Evolutionary conservation across 2,888 invertebrate species (phyloP), one percentile per base, ranked within the genome.

Genomic region (Stenotaenia linearis): DNA sequence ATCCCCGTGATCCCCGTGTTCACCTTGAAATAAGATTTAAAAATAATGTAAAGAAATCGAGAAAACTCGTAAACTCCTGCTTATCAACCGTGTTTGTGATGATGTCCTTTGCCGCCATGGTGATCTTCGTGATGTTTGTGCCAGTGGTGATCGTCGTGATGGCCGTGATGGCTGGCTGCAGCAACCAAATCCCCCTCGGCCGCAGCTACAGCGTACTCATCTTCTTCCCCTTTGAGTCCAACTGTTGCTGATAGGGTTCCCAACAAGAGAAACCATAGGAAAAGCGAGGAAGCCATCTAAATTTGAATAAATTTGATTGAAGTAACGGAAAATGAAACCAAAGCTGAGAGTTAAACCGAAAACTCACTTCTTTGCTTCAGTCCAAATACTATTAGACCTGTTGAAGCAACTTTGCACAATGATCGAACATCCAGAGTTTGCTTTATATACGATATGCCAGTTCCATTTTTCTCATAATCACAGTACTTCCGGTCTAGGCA

Each of bases 31-130:
- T 23, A 12, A 28, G 25, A 69, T 61, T 5, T 10, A 21, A 25
- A 1, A 5, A 25, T 23, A 61, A 61, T 32, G 32, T 32, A 32
- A 32, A 32, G 32, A 45, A 45, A 12, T n/a, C n/a, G n/a, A n/a
- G n/a, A n/a, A n/a, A n/a, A n/a, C n/a, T n/a, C n/a, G n/a, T n/a
- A n/a, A n/a, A 18, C 3, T 28, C 0, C 3, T 69, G 12, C 90
- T 82, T 90, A 89, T 79, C 89, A 87, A 37, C 87, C 88, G 18
- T 87, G 89, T 82, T 88, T 88, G 81, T 90, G 88, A 80, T 88
- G 87, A 82, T 90, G 89, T 1, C 87, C 88, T 78, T 88, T 88
- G 83, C 90, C 89, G 0, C 79, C 81, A 61, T 81, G 78, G 7
- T 12, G 12, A 45, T 30, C n/a, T n/a, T 28, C 40, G 15, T 77